phyloP scores from a whole-genome alignment of 1,140 invertebrate genomes.

The Carposina sasakii region DNA sequence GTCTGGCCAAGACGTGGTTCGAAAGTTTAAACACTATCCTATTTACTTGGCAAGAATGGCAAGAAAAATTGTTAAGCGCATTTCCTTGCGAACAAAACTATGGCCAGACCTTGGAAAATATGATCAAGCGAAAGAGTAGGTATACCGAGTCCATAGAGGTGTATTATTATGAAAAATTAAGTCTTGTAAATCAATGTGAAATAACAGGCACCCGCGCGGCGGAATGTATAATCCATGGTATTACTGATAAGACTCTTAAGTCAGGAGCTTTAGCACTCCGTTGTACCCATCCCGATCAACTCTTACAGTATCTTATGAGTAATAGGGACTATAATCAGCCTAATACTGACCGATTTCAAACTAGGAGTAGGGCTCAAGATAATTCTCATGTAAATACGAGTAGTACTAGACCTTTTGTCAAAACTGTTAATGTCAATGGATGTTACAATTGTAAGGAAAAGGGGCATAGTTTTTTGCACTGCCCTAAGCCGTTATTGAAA shows the following conservation, averaged over 20 bases:
- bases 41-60: conserved; percentile 8
- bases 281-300: conserved; percentile 6
- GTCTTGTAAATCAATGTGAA: conserved; percentile 8
- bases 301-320: conserved; percentile 4
- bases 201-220: conserved; percentile 7
- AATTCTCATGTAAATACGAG: too few species aligned
- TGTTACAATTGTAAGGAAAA: conserved; percentile 6
- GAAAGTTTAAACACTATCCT: conserved; percentile 6
- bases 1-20: conserved; percentile 11
- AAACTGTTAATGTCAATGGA: background rate
- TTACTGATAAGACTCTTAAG: conserved; percentile 2
- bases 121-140: conserved; percentile 4
- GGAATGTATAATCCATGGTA: conserved; percentile 7
- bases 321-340: too few species aligned
- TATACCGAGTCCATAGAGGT: conserved; percentile 3
- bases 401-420: too few species aligned
- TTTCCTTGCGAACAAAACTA: conserved; percentile 10
- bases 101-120: conserved; percentile 5
- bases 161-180: conserved; percentile 11
- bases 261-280: conserved; percentile 4
- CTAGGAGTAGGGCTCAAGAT: too few species aligned
- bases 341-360: too few species aligned
- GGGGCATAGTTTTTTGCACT: conserved; percentile 9
- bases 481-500: conserved; percentile 9
- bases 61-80: conserved; percentile 1